These are phyloP conservation scores for Brachyhypopomus gauderio DNA, from an alignment of 2,113 vertebrate genomes.

Conservation along the genomic window DNA sequence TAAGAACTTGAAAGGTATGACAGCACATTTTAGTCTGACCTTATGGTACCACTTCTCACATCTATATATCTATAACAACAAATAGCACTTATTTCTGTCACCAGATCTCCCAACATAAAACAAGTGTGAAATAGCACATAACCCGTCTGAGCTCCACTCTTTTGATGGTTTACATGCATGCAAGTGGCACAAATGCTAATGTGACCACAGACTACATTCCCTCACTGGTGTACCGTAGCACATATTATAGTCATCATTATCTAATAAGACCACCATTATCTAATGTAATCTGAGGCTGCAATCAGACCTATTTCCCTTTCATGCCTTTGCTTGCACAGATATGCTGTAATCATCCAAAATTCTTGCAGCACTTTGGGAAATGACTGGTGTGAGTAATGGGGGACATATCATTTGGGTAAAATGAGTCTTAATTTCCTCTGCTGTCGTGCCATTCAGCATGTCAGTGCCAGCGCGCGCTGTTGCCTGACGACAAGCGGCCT, in stretches of 20 bases:
- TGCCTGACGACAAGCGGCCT: conserved; percentile 25
- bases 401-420: conserved; percentile 38
- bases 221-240: conserved; percentile 18
- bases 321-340: conserved; percentile 27
- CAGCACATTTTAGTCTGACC: conserved; percentile 8
- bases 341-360: conserved; percentile 44
- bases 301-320: conserved; percentile 24
- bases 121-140: not conserved
- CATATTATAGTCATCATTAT: conserved; percentile 31
- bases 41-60: not conserved
- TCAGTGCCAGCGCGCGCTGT: conserved; percentile 8
- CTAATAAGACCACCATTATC: conserved; percentile 35
- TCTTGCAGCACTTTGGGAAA: conserved; percentile 28
- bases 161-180: not conserved
- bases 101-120: conserved; percentile 11
- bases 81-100: not conserved
- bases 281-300: conserved; percentile 28
- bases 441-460: conserved; percentile 27
- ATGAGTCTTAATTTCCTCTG: conserved; percentile 38
- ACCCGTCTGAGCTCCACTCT: conserved; percentile 1
- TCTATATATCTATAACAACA: not conserved
- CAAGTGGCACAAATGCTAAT: conserved; percentile 28
- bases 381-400: conserved; percentile 1
- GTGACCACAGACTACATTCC: conserved; percentile 14
- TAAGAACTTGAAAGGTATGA: not conserved